phyloP scores from a whole-genome alignment of 2,113 vertebrate species.

The Sebastes schlegelii region DNA sequence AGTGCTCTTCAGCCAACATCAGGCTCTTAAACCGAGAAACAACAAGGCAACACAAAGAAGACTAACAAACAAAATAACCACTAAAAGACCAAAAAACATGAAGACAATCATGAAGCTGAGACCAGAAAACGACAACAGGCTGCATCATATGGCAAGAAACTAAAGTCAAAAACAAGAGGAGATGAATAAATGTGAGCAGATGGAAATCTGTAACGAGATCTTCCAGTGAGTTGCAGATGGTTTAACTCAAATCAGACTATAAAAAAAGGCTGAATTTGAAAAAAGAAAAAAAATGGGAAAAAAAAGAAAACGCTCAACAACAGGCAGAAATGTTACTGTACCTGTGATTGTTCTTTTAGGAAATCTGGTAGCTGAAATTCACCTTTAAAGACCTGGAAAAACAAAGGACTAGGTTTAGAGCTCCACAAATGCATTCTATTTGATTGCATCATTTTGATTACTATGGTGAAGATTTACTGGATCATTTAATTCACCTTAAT shows the following conservation, averaged over 20 bases:
- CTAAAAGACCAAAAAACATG: constrained; percentile 44
- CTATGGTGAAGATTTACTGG: background rate
- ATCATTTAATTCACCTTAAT: background rate
- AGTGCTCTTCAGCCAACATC: constrained; percentile 20
- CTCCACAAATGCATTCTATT: constrained; percentile 21
- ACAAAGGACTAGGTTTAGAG: constrained; percentile 81
- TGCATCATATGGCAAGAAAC: constrained; percentile 33
- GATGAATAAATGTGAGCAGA: constrained; percentile 57
- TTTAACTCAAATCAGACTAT: constrained; percentile 55
- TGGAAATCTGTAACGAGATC: constrained; percentile 52
- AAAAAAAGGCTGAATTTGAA: constrained; percentile 25
- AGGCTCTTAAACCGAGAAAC: constrained; percentile 20
- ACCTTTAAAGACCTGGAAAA: constrained; percentile 95
- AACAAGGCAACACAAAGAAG: constrained; percentile 21
- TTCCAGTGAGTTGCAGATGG: constrained; percentile 37
- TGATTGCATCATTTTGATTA: constrained; percentile 16
- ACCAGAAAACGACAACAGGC: constrained; percentile 45
- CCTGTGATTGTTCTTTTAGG: constrained; percentile 96
- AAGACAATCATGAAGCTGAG: constrained; percentile 43
- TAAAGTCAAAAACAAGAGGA: constrained; percentile 36
- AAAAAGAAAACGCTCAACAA: constrained; percentile 49
- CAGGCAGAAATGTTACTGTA: constrained; percentile 84
- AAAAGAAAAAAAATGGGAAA: background rate
- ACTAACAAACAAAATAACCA: constrained; percentile 17
- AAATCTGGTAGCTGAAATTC: constrained; percentile 99